phyloP scores from a whole-genome alignment of 2,888 invertebrate species.

The Athalia cordata region DNA sequence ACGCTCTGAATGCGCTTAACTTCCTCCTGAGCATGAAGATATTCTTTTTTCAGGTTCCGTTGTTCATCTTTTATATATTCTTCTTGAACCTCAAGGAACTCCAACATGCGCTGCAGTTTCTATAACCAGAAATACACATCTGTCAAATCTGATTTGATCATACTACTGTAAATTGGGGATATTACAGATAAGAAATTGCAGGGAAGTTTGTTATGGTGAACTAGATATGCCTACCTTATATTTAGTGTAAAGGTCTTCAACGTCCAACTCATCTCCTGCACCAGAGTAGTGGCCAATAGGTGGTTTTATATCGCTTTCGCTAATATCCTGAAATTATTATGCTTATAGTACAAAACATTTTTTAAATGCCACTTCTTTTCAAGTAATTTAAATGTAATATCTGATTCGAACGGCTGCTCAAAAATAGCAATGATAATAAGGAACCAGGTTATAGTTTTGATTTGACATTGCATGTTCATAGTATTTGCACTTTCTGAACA shows the following conservation, averaged over 20 bases:
- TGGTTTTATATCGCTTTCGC: slow-evolving; percentile 79
- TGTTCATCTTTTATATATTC: slow-evolving; percentile 99
- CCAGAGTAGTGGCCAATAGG: slow-evolving; percentile 81
- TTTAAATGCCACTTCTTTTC: background rate
- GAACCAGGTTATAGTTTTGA: background rate
- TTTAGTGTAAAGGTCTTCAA: slow-evolving; percentile 96
- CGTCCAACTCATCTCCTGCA: slow-evolving; percentile 87
- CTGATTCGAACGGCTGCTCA: no score
- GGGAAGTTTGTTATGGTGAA: slow-evolving; percentile 32
- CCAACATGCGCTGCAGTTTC: slow-evolving; percentile 97
- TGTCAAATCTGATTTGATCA: background rate
- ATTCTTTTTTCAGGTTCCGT: slow-evolving; percentile 98
- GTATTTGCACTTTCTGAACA: background rate
- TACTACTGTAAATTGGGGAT: background rate
- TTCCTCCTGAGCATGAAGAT: slow-evolving; percentile 97
- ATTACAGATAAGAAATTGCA: slow-evolving; percentile 16
- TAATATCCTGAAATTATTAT: slow-evolving; percentile 78
- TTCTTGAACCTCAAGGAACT: slow-evolving; percentile 98
- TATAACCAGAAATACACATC: slow-evolving; percentile 67
- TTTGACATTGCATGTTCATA: slow-evolving; percentile 15
- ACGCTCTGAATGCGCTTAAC: slow-evolving; percentile 99
- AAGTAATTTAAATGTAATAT: slow-evolving; percentile 12
- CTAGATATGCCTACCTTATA: slow-evolving; percentile 82
- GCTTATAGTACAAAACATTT: slow-evolving; percentile 34
- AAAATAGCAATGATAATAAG: background rate